These are phyloP conservation scores for Ceyx cyanopectus DNA, from an alignment of 2,113 vertebrate genomes.

Conservation along the genomic window DNA sequence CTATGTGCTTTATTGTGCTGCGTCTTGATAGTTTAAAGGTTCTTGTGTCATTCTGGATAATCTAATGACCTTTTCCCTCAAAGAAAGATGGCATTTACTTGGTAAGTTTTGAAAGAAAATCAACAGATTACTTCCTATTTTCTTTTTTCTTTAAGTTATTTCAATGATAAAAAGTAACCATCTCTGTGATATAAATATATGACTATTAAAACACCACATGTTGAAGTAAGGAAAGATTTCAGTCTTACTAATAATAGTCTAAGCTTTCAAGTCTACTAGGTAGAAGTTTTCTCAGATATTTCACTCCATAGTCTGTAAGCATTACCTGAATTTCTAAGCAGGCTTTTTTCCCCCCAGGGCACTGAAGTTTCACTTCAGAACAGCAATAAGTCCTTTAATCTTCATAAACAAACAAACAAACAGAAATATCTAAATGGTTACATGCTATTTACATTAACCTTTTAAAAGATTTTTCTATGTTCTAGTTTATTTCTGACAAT, in stretches of 20 bases:
- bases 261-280: background rate
- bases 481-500: background rate
- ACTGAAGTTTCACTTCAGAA: background rate
- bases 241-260: background rate
- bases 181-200: background rate
- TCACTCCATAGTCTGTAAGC: background rate
- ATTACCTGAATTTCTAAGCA: slow-evolving; percentile 2
- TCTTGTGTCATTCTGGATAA: background rate
- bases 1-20: background rate
- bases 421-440: background rate
- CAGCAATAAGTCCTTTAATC: slow-evolving; percentile 5
- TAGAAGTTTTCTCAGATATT: background rate
- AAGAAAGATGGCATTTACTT: background rate
- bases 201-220: background rate
- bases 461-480: slow-evolving; percentile 11
- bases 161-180: background rate
- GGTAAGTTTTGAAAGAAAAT: background rate
- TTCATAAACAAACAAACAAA: background rate
- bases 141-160: background rate
- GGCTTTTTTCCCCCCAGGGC: background rate
- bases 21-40: background rate
- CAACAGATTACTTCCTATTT: background rate
- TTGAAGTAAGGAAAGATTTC: background rate
- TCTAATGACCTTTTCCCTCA: background rate
- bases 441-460: slow-evolving; percentile 28